These are phyloP conservation scores for Nasua narica DNA, from an alignment of 2,797 vertebrate genomes.

Conservation along the genomic window DNA sequence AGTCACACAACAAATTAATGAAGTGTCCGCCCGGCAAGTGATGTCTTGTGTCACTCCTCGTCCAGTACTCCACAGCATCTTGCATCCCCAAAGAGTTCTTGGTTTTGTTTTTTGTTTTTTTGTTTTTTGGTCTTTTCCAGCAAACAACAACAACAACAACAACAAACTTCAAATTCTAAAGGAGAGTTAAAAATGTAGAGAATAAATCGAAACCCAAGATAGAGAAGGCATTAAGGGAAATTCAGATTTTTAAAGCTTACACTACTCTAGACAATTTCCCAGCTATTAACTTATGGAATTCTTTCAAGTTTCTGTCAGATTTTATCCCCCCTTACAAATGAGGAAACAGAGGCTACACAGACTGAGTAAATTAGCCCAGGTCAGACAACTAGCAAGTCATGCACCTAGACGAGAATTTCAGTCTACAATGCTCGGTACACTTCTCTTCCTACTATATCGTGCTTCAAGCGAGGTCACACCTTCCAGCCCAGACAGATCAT, in stretches of 20 bases:
- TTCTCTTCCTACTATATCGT: not conserved
- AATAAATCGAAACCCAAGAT: constrained; percentile 21
- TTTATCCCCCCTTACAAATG: not conserved
- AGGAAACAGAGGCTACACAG: not conserved
- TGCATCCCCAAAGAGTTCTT: not conserved
- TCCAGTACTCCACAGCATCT: not conserved
- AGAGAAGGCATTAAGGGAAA: not conserved
- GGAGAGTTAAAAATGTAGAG: not conserved
- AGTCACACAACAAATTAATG: not conserved
- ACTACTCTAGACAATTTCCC: not conserved
- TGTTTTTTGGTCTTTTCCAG: not conserved
- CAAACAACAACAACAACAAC: not conserved
- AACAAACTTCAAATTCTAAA: not conserved
- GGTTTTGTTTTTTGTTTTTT: too few relatives aligned
- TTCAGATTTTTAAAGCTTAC: not conserved
- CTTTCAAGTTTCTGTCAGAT: not conserved
- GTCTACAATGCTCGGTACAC: not conserved
- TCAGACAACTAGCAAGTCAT: not conserved
- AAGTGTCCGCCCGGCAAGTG: not conserved
- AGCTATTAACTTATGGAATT: not conserved
- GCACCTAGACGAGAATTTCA: not conserved
- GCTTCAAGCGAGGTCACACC: constrained; percentile 1
- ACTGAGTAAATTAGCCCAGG: not conserved
- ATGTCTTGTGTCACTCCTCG: not conserved
- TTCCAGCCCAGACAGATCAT: not conserved